phyloP scores from a whole-genome alignment of 23 tunicate species.

The Styela plicata region DNA sequence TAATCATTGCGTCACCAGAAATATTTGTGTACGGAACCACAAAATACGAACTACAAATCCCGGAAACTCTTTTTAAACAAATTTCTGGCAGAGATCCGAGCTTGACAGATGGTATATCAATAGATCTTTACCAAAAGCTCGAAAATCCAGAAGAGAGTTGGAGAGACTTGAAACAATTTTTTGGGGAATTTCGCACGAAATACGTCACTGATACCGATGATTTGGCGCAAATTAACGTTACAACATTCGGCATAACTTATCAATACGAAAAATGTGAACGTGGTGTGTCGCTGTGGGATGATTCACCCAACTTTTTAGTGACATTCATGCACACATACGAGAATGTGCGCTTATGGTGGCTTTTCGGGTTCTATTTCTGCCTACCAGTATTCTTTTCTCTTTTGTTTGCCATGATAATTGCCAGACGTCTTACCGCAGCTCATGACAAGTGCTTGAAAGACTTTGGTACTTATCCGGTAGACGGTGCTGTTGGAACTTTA shows the following conservation, averaged over 20 bases:
- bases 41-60: neutral
- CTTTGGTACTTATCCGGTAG: conserved; percentile 18
- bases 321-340: conserved; percentile 43
- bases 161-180: neutral
- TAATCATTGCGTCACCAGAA: conserved; percentile 71
- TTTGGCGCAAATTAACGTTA: neutral
- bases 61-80: neutral
- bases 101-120: neutral
- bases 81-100: neutral
- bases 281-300: conserved; percentile 46
- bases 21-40: conserved; percentile 22
- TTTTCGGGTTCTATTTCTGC: conserved; percentile 57
- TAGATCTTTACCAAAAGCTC: conserved; percentile 1
- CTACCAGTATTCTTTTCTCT: conserved; percentile 49
- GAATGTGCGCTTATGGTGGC: conserved; percentile 63
- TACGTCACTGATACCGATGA: neutral
- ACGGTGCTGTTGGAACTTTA: conserved; percentile 17
- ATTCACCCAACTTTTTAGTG: conserved; percentile 32
- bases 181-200: neutral
- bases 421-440: conserved; percentile 39
- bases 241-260: neutral
- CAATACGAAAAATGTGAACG: conserved; percentile 39
- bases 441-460: conserved; percentile 24
- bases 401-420: conserved; percentile 46
- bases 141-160: neutral